Percentiles rank a stretch among this genome's conserved stretches.
Evolutionary conservation across 2,113 vertebrate genomes (phyloP).

Genomic region (Campylorhamphus procurvoides): DNA sequence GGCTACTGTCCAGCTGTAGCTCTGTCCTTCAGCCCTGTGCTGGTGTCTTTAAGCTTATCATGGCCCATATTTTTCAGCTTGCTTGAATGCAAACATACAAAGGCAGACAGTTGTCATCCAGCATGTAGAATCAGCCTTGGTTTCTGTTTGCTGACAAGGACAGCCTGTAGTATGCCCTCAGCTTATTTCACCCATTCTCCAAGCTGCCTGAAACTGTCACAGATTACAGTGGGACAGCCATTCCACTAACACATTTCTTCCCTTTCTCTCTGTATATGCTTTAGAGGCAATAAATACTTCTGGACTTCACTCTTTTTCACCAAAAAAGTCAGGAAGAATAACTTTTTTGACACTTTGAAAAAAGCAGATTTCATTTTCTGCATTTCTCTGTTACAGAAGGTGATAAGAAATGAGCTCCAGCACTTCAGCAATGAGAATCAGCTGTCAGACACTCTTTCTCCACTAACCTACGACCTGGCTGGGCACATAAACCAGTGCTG

Average conservation of each 20-base stretch:
- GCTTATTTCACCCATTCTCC: background rate
- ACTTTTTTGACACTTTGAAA: background rate
- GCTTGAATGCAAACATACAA: background rate
- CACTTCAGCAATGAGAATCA: background rate
- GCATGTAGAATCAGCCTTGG: fast-evolving
- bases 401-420: background rate
- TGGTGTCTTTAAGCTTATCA: background rate
- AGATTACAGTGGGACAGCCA: background rate
- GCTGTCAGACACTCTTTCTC: background rate
- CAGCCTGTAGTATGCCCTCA: fast-evolving
- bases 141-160: background rate
- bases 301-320: background rate
- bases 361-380: background rate
- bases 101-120: background rate
- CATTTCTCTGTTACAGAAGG: background rate
- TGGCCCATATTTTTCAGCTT: background rate
- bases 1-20: background rate
- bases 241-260: background rate
- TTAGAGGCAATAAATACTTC: background rate
- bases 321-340: background rate
- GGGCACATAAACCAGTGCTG: background rate
- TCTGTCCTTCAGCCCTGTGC: background rate
- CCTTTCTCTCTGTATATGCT: background rate
- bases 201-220: background rate
- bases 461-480: background rate